Evolutionary conservation across 2,113 vertebrate species (phyloP), one percentile per base, ranked within the genome.

Genomic region (Cyanoliseus patagonus): DNA sequence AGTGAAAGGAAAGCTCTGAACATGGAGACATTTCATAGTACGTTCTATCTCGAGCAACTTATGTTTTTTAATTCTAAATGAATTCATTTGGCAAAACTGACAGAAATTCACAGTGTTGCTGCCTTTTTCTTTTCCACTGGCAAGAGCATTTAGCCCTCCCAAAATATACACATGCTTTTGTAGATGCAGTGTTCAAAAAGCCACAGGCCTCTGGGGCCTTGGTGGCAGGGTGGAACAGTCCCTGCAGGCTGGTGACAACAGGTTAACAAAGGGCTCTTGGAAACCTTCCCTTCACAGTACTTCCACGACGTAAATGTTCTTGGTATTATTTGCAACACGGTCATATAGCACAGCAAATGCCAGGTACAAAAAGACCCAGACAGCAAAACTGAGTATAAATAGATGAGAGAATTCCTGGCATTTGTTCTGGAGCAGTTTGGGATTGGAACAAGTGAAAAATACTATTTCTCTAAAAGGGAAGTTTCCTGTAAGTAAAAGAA

Each of bases 381-480:
- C 83, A 91, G 88, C 53, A 84, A 75, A 94, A 94, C n/a, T 39
- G 67, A 63, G 35, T 93, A 91, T 85, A 93, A 95, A 95, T 88
- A 79, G 92, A 96, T 93, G 92, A 96, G 87, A 89, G 95, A 97
- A 96, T 97, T 96, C 95, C 88, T 96, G 94, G 95, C 88, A 91
- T 87, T 84, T 85, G 57, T 85, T 94, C 74, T 94, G 72, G 86
- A 94, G 95, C 69, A 84, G 44, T 95, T 91, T 92, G 89, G 84
- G 94, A 63, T 59, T 94, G 86, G 91, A 96, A 94, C 57, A 47
- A 94, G 57, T 82, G 88, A 94, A 97, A 96, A 94, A 92, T 69
- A 61, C 24, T 17, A 44, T 79, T 94, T 92, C 66, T 94, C 12
- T 84, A 69, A 82, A 85, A 96, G 42, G 23, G 57, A 89, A 82